phyloP scores from a whole-genome alignment of 2,113 vertebrate species.

The Furnarius figulus region DNA sequence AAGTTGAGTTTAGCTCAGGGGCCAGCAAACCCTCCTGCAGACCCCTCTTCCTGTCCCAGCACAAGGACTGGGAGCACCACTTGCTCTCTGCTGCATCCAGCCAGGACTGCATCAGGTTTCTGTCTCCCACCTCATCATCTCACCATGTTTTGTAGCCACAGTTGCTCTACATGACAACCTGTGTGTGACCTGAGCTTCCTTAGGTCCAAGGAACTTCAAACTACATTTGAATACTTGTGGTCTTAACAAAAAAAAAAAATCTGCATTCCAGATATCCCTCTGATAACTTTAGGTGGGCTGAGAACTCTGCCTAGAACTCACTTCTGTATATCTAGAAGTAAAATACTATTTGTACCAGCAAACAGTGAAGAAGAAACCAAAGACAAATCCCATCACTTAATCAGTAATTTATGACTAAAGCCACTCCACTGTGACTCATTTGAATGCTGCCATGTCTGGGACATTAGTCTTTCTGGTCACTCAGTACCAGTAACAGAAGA shows the following conservation, averaged over 20 bases:
- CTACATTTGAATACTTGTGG: background rate
- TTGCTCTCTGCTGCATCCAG: background rate
- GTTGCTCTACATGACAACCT: accelerated
- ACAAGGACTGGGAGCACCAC: background rate
- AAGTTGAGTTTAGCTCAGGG: background rate
- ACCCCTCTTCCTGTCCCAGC: background rate
- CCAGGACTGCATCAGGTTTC: background rate
- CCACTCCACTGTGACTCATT: background rate
- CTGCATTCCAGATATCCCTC: background rate
- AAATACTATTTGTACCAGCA: background rate
- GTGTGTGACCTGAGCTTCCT: background rate
- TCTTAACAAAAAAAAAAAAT: background rate
- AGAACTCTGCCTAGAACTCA: background rate
- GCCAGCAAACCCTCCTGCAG: background rate
- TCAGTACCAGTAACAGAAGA: background rate
- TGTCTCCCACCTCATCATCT: background rate
- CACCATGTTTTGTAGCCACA: background rate
- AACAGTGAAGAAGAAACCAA: background rate
- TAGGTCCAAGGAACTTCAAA: background rate
- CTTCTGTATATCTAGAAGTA: background rate
- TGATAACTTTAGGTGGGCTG: background rate
- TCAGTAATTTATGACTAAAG: background rate
- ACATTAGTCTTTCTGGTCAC: background rate
- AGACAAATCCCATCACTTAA: background rate
- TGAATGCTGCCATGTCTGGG: background rate